Percentiles rank a stretch among this genome's conserved stretches.
These are phyloP conservation scores for Dyspetes luteomarginatus DNA, from an alignment of 2,888 invertebrate species.

Conservation along the genomic window DNA sequence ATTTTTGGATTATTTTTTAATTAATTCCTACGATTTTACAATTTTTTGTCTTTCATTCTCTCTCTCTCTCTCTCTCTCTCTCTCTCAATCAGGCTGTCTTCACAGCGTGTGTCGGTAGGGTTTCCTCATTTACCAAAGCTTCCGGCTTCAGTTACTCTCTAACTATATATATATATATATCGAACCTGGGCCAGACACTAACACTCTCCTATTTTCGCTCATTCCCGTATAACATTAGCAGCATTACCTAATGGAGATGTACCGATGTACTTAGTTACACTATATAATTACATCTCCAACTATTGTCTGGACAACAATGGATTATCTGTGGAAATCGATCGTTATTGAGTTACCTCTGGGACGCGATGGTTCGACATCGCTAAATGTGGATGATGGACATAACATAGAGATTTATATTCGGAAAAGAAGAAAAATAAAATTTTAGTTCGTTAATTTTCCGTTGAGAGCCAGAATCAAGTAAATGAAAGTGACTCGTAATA, in stretches of 20 bases:
- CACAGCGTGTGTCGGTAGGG: slow-evolving; percentile 55
- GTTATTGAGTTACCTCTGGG: slow-evolving; percentile 76
- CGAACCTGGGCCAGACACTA: neutral
- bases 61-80: neutral
- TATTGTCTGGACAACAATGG: slow-evolving; percentile 18
- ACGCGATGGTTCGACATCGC: slow-evolving; percentile 56
- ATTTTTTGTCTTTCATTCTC: neutral
- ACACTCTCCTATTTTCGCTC: too few relatives aligned
- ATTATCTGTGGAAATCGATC: slow-evolving; percentile 69
- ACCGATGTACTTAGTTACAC: too few relatives aligned
- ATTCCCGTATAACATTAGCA: neutral
- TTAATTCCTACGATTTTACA: too few relatives aligned
- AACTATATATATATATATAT: too few relatives aligned
- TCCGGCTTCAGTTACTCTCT: slow-evolving; percentile 73
- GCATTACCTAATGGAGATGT: neutral
- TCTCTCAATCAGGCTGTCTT: neutral
- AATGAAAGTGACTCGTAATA: too few relatives aligned
- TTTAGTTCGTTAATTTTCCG: too few relatives aligned
- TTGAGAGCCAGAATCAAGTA: neutral
- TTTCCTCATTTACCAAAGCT: slow-evolving; percentile 72
- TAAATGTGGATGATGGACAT: slow-evolving; percentile 36
- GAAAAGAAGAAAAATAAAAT: slow-evolving; percentile 36
- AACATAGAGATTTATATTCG: neutral
- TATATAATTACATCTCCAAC: neutral
- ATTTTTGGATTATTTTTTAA: too few relatives aligned